Base-by-base conservation (phyloP, 2,113 vertebrate species). In the Equus przewalskii region DNA sequence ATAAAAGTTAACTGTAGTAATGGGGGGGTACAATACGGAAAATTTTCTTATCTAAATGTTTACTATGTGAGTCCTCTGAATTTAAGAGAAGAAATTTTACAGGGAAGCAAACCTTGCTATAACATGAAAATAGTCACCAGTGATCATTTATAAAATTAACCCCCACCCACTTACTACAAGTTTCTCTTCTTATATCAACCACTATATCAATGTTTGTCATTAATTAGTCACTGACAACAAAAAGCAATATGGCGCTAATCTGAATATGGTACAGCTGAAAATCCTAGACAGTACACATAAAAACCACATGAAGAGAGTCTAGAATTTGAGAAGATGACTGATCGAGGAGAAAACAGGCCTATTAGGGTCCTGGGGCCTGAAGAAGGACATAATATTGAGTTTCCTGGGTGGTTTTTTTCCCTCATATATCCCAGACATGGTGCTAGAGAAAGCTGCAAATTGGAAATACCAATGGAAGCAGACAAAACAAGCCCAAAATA, bases 1-100 rank as follows among this genome's bases (percentile, higher is more conserved):
- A 95, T 41, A 93, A 89, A 96, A 92, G 73, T 88, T 90, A 95
- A 90, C 89, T 62, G 28, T 92, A 70, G 86, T 79, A 94, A 89
- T 70, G 51, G 30, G 3, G 21, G 64, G 22, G 0, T 22, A 36
- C 18, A 80, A 64, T 1, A 44, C 1, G 76, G 75, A 56, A 70
- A 51, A 95, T 19, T 62, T 54, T 49, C 46, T 69, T 67, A 86
- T 46, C 67, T 60, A 75, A 83, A 83, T 65, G 33, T n/a, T 76
- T 51, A 73, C 16, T 64, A 13, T 60, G 16, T 6, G 12, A 94
- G 24, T 44, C 5, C 64, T 3, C 36, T 36, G 30, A 67, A 73
- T n/a, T 72, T 92, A 67, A 91, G 30, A 94, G 58, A 82, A 72
- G n/a, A 49, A 8, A 69, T 62, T 85, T 54, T 62, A 96, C 3